Evolutionary conservation across 1,140 invertebrate species (phyloP).

Genomic region (Orchestia grillus): DNA sequence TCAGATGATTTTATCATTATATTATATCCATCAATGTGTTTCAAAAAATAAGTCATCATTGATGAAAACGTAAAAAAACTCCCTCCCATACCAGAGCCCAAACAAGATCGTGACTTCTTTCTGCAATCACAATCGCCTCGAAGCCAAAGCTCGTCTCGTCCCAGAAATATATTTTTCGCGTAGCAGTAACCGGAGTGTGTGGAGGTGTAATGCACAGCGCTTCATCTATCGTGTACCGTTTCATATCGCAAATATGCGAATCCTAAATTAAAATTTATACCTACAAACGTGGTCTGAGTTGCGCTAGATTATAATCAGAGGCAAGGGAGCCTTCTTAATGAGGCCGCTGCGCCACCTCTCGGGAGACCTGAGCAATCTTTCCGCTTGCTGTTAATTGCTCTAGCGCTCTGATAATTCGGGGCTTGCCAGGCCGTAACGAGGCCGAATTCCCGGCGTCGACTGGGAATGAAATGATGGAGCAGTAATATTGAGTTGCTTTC

Average conservation of each 20-base stretch:
- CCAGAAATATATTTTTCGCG: background rate
- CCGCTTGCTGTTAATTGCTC: background rate
- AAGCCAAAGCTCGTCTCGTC: background rate
- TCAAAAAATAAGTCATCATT: background rate
- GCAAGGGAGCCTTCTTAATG: conserved; percentile 15
- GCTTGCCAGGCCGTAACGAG: background rate
- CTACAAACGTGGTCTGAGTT: conserved; percentile 34
- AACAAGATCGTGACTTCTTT: background rate
- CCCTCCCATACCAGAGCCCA: background rate
- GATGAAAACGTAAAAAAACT: background rate
- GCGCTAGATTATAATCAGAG: conserved; percentile 7
- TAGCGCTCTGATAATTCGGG: background rate
- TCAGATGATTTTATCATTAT: no score
- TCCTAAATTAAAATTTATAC: conserved; percentile 45
- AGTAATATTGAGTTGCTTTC: background rate
- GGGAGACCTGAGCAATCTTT: conserved; percentile 24
- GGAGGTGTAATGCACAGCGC: background rate
- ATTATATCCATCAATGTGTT: no score
- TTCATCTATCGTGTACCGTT: conserved; percentile 13
- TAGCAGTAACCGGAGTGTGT: background rate
- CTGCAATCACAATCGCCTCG: background rate
- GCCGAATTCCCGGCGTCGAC: background rate
- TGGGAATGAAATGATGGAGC: background rate
- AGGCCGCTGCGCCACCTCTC: conserved; percentile 5
- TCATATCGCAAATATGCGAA: conserved; percentile 52